phyloP scores from a whole-genome alignment of 2,888 invertebrate genomes.

The Drosophila histrio region DNA sequence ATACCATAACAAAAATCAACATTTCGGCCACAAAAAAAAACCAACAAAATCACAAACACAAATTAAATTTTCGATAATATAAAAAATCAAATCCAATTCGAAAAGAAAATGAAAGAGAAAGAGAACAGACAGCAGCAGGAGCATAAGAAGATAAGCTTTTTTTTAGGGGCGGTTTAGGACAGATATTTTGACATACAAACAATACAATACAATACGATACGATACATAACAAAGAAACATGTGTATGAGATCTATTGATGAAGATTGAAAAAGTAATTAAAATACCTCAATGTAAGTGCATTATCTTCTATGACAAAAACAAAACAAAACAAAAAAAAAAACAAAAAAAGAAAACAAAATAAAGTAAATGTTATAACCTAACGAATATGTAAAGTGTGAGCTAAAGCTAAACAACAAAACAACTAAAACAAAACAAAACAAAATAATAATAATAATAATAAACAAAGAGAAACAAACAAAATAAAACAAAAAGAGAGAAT shows the following conservation, averaged over 20 bases:
- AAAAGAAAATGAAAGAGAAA: conserved; percentile 24
- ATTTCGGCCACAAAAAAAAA: conserved; percentile 62
- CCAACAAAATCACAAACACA: conserved; percentile 13
- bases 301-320: conserved; percentile 70
- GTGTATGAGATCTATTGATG: conserved; percentile 52
- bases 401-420: conserved; percentile 23
- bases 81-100: conserved; percentile 18
- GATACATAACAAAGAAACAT: conserved; percentile 21
- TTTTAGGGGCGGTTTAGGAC: conserved; percentile 41
- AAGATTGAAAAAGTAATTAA: conserved; percentile 81
- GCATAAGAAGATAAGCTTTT: conserved; percentile 23
- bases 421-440: conserved; percentile 5
- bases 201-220: conserved; percentile 11
- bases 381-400: conserved; percentile 46
- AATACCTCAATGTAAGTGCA: conserved; percentile 79
- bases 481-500: conserved; percentile 1
- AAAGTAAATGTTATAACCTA: conserved; percentile 44
- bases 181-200: conserved; percentile 38
- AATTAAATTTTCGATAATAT: conserved; percentile 35
- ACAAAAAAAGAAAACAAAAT: conserved; percentile 25
- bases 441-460: no score
- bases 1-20: conserved; percentile 57
- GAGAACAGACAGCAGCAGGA: conserved; percentile 27
- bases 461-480: conserved; percentile 3
- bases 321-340: conserved; percentile 23